phyloP scores from a whole-genome alignment of 1,140 invertebrate species.

The Drosophila mayri region DNA sequence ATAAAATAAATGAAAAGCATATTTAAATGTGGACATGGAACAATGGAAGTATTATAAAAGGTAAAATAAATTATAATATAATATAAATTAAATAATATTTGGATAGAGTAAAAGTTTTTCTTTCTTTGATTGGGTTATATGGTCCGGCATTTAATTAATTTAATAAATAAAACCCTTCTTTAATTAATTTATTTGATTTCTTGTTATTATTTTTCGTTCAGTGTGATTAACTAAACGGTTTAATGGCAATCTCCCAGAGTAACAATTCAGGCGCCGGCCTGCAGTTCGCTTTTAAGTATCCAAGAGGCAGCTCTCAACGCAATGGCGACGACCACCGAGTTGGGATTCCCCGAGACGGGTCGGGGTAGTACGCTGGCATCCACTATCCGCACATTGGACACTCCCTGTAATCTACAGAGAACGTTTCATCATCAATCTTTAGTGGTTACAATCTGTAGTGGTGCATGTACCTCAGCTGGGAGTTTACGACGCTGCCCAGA shows the following conservation, averaged over 20 bases:
- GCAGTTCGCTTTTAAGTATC: constrained; percentile 83
- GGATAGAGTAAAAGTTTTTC: no score
- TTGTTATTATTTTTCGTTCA: not conserved
- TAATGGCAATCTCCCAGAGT: constrained; percentile 15
- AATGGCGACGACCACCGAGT: constrained; percentile 88
- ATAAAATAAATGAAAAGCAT: not conserved
- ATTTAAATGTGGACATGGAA: no score
- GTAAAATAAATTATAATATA: not conserved
- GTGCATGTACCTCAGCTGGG: constrained; percentile 58
- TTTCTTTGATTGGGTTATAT: not conserved
- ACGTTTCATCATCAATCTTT: not conserved
- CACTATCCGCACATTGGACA: constrained; percentile 88
- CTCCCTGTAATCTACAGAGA: constrained; percentile 87
- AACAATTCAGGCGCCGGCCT: constrained; percentile 19
- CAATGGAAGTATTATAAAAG: not conserved
- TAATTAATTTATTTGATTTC: not conserved
- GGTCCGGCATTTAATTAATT: not conserved
- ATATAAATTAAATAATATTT: no score
- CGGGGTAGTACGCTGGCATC: constrained; percentile 90
- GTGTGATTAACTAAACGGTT: constrained; percentile 13
- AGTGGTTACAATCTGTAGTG: not conserved
- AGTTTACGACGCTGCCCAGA: constrained; percentile 86
- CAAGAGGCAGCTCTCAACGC: constrained; percentile 89
- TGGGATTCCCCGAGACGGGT: constrained; percentile 89
- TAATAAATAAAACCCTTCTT: not conserved